These are phyloP conservation scores for Lasiommata megera DNA, from an alignment of 2,888 invertebrate genomes.

Conservation along the genomic window DNA sequence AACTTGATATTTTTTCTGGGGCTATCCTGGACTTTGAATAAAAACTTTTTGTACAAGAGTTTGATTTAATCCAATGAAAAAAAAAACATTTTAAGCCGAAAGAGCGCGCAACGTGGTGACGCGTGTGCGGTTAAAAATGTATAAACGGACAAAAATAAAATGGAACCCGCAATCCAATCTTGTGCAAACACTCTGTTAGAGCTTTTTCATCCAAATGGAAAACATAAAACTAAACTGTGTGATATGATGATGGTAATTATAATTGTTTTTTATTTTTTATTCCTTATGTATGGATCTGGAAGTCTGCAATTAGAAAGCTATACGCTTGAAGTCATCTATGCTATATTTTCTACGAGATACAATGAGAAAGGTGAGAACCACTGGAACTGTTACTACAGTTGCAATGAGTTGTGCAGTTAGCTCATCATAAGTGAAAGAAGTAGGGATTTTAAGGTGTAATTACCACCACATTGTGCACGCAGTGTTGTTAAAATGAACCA, in stretches of 20 bases:
- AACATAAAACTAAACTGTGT: constrained; percentile 4
- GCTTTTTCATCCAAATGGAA: not conserved
- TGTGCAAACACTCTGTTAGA: constrained; percentile 6
- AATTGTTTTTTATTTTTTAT: no score
- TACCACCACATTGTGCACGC: no score
- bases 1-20: not conserved
- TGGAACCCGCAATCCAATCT: constrained; percentile 1
- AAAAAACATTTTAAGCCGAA: constrained; percentile 4
- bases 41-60: not conserved
- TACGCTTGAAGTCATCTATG: no score
- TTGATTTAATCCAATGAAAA: not conserved
- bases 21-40: not conserved
- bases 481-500: no score
- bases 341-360: no score
- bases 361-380: no score
- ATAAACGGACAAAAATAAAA: constrained; percentile 7
- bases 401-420: no score
- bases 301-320: no score
- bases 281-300: no score
- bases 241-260: not conserved
- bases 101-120: not conserved
- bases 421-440: no score
- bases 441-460: no score
- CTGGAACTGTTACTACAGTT: no score
- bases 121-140: constrained; percentile 7